Conservation (phyloP, 1,140 invertebrate genomes). For the Zelostemma sp. region DNA sequence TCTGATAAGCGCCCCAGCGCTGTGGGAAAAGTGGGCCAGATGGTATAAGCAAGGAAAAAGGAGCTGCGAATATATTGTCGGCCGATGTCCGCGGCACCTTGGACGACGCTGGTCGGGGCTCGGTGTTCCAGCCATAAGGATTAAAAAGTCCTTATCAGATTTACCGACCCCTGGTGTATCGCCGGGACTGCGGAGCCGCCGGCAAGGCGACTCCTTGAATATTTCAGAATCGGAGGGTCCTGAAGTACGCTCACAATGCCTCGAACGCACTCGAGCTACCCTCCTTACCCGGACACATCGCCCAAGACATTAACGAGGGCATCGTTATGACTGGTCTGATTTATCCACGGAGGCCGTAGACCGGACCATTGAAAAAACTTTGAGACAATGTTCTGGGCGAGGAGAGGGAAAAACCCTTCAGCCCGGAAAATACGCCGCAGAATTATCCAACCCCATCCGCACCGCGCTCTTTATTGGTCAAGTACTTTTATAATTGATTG, state of each 20-base stretch:
- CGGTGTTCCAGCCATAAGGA: constrained; percentile 49
- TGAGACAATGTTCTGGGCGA: constrained; percentile 52
- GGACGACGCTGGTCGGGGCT: constrained; percentile 9
- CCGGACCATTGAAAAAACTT: constrained; percentile 55
- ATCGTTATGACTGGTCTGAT: constrained; percentile 62
- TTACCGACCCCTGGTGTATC: constrained; percentile 61
- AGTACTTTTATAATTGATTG: constrained; percentile 4
- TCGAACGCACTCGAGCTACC: constrained; percentile 55
- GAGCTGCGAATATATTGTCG: constrained; percentile 18
- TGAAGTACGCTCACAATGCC: constrained; percentile 54
- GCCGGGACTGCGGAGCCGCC: constrained; percentile 31
- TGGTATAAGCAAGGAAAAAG: background rate
- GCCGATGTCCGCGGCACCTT: constrained; percentile 20
- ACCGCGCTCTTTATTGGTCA: constrained; percentile 17
- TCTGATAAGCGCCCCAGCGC: background rate
- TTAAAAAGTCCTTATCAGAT: constrained; percentile 69
- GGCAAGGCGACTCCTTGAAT: constrained; percentile 63
- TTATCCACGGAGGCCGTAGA: constrained; percentile 46
- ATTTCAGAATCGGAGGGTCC: constrained; percentile 64
- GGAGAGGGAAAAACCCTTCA: constrained; percentile 42
- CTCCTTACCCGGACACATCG: constrained; percentile 51
- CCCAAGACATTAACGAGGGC: constrained; percentile 66
- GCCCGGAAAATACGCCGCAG: constrained; percentile 25
- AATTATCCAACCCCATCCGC: constrained; percentile 48
- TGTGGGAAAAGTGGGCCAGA: background rate